Evolutionary conservation across 2,113 vertebrate genomes (phyloP), one percentile per base, ranked within the genome.

Genomic region (Gallinago paraguaiae): DNA sequence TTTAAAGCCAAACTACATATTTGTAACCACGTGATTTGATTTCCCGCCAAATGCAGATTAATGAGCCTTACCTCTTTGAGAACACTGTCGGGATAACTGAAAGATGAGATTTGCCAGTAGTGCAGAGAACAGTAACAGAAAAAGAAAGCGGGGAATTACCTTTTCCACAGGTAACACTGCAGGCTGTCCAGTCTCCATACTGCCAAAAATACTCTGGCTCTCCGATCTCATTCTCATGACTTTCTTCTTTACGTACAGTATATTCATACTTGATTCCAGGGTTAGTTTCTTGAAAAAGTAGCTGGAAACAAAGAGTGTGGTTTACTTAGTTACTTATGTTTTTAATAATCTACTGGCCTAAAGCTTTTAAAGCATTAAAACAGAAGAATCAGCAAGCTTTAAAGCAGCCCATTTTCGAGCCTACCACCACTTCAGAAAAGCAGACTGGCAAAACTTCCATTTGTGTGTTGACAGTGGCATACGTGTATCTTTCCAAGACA

Each of bases 231-330:
- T 99, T 99, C 92, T 98, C 99, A 50, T 97, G 78, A 56, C 71
- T 92, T 95, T 87, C 98, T 43, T 97, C 98, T 97, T 99, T 99
- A 92, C 97, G 98, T 74, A 99, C 94, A 39, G 98, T 98, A 92
- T 99, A 99, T 96, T 99, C 98, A n/a, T 99, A 99, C 63, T 97
- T 98, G 39, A 99, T 96, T 39, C 99, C 99, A 10, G 98, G 98
- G 91, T 99, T 99, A 64, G 95, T 98, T 96, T 99, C 99, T 97
- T 99, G 99, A 97, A 99, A 99, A 30, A 99, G 97, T 74, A 99
- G 97, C 99, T 99, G 74, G 63, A 97, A 87, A 72, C 16, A 43
- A 87, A 87, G 7, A 75, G 25, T 17, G 7, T 10, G 10, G 5
- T 33, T 84, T 68, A 22, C 50, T 80, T 61, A 85, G 56, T 39